Base-by-base conservation (phyloP, 2,888 invertebrate species). In the Laothoe populi region DNA sequence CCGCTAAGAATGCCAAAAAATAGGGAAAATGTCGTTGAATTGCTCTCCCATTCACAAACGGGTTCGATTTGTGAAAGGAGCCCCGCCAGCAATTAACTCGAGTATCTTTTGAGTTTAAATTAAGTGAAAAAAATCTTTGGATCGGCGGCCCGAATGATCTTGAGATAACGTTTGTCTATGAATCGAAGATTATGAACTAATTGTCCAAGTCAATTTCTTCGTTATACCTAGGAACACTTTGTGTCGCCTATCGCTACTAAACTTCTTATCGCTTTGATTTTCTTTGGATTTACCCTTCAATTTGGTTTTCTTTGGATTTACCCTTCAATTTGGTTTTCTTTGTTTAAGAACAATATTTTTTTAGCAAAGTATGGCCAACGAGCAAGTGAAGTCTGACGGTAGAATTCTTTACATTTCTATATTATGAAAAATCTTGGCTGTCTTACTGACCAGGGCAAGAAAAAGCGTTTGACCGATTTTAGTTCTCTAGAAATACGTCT, bases 21-120 rank as follows among this genome's bases (percentile, higher is more conserved):
- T 87, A 66, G 83, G 85, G 89, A 88, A 90, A 90, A 88, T 86
- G 86, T 81, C 70, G 74, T 87, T 84, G 87, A 86, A 90, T 87
- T 86, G 81, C 84, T 85, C 82, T 53, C 31, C 83, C 84, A 78
- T 75, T 73, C 76, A 75, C 69, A 79, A 82, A 85, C 87, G 83
- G 81, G 78, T 89, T 89, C 88, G 88, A 89, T 90, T 82, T 81
- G 74, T 81, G 84, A 87, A 86, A 83, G 81, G 83, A 80, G 83
- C 79, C n/a, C 64, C 45, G 44, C 45, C 46, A 62, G 62, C 62
- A 92, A 92, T 92, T 92, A 91, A 87, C 87, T 92, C 88, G 81
- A 92, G 92, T 92, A 90, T 92, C 92, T 88, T 91, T 92, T 92
- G 90, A 92, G 90, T 90, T 92, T 83, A 92, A 92, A 92, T 92